Percentiles rank a stretch among this genome's conserved stretches.
Evolutionary conservation across 2,888 invertebrate genomes (phyloP).

Genomic region (Cyclophora albipunctata): DNA sequence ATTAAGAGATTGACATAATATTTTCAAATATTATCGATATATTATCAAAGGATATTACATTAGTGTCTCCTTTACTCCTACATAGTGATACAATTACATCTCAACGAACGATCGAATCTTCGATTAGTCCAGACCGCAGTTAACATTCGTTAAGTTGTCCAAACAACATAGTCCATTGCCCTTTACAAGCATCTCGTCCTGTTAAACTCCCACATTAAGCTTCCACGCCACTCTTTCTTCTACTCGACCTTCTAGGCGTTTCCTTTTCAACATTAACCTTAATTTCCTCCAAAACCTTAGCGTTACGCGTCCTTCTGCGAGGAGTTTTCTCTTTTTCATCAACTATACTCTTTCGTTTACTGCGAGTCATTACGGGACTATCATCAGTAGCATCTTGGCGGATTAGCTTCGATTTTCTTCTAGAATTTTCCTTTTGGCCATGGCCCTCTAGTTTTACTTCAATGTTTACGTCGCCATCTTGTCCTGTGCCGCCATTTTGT

Average conservation of each 20-base stretch:
- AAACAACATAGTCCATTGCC: no score
- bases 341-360: conserved; percentile 37
- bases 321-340: conserved; percentile 13
- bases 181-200: no score
- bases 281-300: conserved; percentile 26
- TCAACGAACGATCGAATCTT: no score
- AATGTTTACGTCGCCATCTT: conserved; percentile 24
- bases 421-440: conserved; percentile 32
- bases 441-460: conserved; percentile 23
- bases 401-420: conserved; percentile 26
- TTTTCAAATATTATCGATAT: no score
- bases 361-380: conserved; percentile 40
- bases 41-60: no score
- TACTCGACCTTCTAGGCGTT: conserved; percentile 25
- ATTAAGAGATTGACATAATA: no score
- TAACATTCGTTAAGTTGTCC: no score
- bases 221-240: conserved; percentile 19
- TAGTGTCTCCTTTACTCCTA: no score
- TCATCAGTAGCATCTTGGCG: conserved; percentile 41
- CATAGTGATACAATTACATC: no score
- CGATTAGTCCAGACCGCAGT: no score
- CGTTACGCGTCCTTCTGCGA: conserved; percentile 23
- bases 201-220: no score
- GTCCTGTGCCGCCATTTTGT: not conserved
- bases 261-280: conserved; percentile 21